Evolutionary conservation across 2,888 invertebrate genomes (phyloP).

Genomic region (Dioctria rufipes): DNA sequence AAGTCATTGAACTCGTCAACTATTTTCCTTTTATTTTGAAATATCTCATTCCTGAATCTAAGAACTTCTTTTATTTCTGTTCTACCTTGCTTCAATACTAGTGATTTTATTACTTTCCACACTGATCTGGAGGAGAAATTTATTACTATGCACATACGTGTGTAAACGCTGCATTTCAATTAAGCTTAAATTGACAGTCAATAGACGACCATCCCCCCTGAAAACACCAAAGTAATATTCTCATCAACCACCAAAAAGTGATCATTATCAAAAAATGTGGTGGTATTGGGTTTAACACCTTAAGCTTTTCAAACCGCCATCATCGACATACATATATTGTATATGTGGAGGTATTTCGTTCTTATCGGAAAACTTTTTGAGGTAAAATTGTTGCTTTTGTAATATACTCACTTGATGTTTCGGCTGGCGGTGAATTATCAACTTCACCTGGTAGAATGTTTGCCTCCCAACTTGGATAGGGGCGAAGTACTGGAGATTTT

Average conservation of each 20-base stretch:
- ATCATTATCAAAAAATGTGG: neutral
- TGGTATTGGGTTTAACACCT: neutral
- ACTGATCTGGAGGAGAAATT: neutral
- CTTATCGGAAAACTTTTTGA: conserved; percentile 28
- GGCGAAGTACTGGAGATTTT: conserved; percentile 81
- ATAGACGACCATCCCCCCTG: neutral
- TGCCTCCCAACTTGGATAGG: conserved; percentile 84
- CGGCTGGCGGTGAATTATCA: conserved; percentile 59
- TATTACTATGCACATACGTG: neutral
- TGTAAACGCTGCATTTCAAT: conserved; percentile 15
- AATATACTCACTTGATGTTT: conserved; percentile 62
- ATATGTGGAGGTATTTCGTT: neutral
- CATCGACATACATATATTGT: no score
- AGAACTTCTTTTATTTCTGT: no score
- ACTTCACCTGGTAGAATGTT: conserved; percentile 82
- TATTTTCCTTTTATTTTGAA: no score
- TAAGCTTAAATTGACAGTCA: conserved; percentile 34
- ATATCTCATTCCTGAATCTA: no score
- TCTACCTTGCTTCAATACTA: no score
- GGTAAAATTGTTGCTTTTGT: neutral
- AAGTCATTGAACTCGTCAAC: no score
- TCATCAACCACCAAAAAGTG: neutral
- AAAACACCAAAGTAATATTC: neutral
- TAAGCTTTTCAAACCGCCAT: neutral
- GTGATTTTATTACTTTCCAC: no score